Conservation (phyloP, 2,888 invertebrate species). For the Physocephala rufipes region DNA sequence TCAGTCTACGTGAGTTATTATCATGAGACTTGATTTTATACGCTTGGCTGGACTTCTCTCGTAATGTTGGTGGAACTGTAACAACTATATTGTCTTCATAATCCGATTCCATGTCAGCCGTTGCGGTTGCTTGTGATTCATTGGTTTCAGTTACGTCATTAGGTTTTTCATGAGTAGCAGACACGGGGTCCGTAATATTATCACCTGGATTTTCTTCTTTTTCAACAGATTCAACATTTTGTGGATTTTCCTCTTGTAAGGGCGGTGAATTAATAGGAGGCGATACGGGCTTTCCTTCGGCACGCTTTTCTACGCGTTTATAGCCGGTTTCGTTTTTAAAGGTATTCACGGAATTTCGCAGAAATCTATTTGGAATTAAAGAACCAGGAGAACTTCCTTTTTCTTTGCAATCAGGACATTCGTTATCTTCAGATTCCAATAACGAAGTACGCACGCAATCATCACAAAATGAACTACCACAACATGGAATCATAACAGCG, state of each 20-base stretch:
- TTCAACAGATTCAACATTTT: conserved; percentile 32
- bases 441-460: conserved; percentile 93
- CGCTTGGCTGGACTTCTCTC: conserved; percentile 47
- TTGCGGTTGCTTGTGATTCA: conserved; percentile 45
- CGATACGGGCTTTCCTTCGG: background rate
- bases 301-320: conserved; percentile 52
- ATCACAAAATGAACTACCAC: conserved; percentile 98
- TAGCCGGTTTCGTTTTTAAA: conserved; percentile 94
- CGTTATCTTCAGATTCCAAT: conserved; percentile 92
- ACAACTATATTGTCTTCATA: conserved; percentile 72
- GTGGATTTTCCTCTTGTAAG: conserved; percentile 19
- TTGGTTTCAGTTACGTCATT: conserved; percentile 23
- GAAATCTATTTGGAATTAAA: conserved; percentile 90
- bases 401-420: conserved; percentile 94
- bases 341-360: conserved; percentile 86
- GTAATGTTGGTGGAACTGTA: conserved; percentile 67
- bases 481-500: conserved; percentile 98
- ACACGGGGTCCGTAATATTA: background rate
- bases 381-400: conserved; percentile 92
- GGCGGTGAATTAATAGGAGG: background rate
- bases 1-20: conserved; percentile 54
- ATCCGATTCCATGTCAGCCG: conserved; percentile 67
- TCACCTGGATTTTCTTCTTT: conserved; percentile 8
- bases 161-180: conserved; percentile 31
- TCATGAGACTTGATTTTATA: conserved; percentile 47